Percentiles rank a stretch among this genome's conserved stretches.
Evolutionary conservation across 2,797 vertebrate species (phyloP).

Genomic region (Myoxocephalus aenaeus): DNA sequence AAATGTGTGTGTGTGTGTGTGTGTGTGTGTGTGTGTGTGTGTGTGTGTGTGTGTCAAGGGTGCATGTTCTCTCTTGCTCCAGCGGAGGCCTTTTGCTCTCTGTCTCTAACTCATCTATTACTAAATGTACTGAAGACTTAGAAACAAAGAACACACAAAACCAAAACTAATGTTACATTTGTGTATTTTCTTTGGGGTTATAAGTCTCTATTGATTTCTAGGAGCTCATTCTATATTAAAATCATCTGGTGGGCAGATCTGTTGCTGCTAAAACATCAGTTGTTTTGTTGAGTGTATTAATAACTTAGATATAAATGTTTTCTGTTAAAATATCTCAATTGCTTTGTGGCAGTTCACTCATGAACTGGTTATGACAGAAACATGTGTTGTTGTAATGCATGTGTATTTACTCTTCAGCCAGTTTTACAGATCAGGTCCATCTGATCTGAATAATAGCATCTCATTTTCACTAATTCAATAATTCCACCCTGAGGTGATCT

Average conservation of each 20-base stretch:
- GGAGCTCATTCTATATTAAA: neutral
- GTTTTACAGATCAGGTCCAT: neutral
- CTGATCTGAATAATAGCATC: neutral
- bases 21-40: no score
- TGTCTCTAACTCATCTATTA: neutral
- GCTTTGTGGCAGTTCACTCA: neutral
- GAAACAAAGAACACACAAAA: constrained; percentile 1
- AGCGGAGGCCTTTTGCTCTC: constrained; percentile 35
- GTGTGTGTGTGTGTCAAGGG: neutral
- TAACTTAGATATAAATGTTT: neutral
- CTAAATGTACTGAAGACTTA: neutral
- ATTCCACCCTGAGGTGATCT: neutral
- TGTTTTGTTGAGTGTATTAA: neutral
- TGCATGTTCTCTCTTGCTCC: neutral
- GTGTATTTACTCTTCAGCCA: neutral
- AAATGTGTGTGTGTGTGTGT: neutral
- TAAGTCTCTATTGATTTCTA: neutral
- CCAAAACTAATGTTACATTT: neutral
- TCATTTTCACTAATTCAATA: neutral
- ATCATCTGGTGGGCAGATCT: neutral
- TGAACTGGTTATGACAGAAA: neutral
- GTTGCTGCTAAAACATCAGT: neutral
- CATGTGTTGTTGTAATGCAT: neutral
- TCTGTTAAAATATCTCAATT: neutral
- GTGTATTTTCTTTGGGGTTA: neutral